Conservation (phyloP, 2,113 vertebrate genomes). For the Neolamprologus sp. region DNA sequence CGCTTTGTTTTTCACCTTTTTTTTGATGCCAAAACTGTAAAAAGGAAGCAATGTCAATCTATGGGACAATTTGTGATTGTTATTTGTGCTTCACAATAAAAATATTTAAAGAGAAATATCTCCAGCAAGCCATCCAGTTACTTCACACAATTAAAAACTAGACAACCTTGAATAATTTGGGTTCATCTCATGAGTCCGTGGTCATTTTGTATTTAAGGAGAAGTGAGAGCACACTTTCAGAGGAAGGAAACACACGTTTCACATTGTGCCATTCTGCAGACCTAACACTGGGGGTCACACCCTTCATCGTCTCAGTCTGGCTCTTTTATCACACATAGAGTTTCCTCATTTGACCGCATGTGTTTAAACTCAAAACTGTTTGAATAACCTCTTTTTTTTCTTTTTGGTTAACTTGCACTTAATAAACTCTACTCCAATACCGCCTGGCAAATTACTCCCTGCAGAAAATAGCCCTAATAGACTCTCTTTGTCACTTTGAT, state of each 20-base stretch:
- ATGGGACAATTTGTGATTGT: too few species aligned
- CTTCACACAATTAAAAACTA: background rate
- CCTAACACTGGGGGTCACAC: background rate
- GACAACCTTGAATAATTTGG: background rate
- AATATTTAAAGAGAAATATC: background rate
- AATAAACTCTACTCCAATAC: background rate
- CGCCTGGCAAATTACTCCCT: background rate
- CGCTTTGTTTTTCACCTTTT: accelerated
- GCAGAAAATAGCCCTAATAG: background rate
- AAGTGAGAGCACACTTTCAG: background rate
- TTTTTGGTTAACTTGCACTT: background rate
- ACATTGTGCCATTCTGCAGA: background rate
- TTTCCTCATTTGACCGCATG: background rate
- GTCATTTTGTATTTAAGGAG: background rate
- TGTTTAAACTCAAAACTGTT: background rate
- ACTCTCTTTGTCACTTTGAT: background rate
- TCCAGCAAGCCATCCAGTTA: background rate
- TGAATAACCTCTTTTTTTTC: background rate
- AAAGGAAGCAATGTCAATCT: too few species aligned
- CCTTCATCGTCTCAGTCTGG: background rate
- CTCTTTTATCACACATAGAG: background rate
- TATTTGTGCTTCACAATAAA: too few species aligned
- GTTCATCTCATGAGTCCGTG: background rate
- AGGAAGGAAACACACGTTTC: background rate
- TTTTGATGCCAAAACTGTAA: accelerated